Base-by-base conservation (phyloP, 2,888 invertebrate genomes). In the Gymnosoma rotundatum region DNA sequence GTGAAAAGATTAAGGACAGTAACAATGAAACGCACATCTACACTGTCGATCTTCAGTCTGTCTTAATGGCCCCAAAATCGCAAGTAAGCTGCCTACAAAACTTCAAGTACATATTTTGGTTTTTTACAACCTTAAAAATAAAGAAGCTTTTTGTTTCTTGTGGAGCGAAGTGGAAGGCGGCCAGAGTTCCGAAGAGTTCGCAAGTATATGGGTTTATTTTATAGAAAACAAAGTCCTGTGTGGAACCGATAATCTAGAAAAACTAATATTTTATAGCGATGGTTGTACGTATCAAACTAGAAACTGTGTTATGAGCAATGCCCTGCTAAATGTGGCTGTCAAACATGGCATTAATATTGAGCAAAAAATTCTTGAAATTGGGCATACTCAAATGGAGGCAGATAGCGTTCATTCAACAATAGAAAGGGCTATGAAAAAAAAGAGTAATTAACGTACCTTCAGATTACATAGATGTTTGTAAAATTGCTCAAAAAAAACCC, bases 81-180 rank as follows among this genome's bases (percentile, higher is more conserved):
- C 25, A 25, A 25, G 25, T 25, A 25, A 25, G 25, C 25, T 25
- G 25, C 25, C 25, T 25, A 25, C 25, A 25, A 25, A 25, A 70
- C 36, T 72, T 18, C 70, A 72, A 48, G 78, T 83, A 7, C 83
- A 78, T 38, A 83, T 67, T 32, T 69, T 78, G 21, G 70, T 74
- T 36, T 78, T 83, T 25, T 78, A 78, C 25, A 25, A 25, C 25
- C 25, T 25, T 25, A 25, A 48, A 52, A 67, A 67, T 72, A 54
- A 64, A 32, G 58, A 72, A 63, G 83, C 72, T 20, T 83, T 54
- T 50, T 83, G 72, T 63, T 83, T 66, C 25, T 32, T 56, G 32
- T 69, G 69, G 67, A 76, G 61, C 36, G 69, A 70, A 42, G 67
- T 70, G 25, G 69, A 78, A 54, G 69, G 78, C 50, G 69, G 69